Conservation (phyloP, 2,888 invertebrate species). For the Chromoteleia sp. region DNA sequence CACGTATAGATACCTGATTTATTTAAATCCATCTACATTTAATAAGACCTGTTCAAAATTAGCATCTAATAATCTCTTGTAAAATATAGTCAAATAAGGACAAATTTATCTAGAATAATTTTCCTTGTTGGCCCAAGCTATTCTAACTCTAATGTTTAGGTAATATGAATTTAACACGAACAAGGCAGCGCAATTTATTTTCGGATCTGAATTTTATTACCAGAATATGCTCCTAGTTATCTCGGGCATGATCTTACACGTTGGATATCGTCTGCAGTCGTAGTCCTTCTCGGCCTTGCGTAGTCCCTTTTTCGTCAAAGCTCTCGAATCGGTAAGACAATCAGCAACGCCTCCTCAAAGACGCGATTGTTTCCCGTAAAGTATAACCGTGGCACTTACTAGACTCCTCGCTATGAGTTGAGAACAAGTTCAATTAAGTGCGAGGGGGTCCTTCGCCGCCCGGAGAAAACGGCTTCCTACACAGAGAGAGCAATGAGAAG, state of each 20-base stretch:
- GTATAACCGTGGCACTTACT: constrained; percentile 84
- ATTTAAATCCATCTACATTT: no score
- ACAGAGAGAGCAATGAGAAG: constrained; percentile 60
- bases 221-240: constrained; percentile 4
- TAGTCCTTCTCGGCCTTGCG: constrained; percentile 39
- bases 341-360: constrained; percentile 82
- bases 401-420: constrained; percentile 85
- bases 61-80: no score
- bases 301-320: constrained; percentile 55
- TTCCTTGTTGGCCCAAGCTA: no score
- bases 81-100: no score
- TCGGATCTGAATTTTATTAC: no score
- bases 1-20: no score
- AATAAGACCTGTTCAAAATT: no score
- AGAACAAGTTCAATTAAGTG: constrained; percentile 85
- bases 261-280: constrained; percentile 42
- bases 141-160: no score
- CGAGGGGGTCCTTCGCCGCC: constrained; percentile 69
- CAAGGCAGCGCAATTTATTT: no score
- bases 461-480: constrained; percentile 81
- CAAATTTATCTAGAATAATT: no score
- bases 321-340: constrained; percentile 63
- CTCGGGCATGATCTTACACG: constrained; percentile 22
- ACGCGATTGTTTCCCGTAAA: constrained; percentile 84
- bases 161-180: no score